Evolutionary conservation across 92 coral and sea anemone species (phyloP), one percentile per base, ranked within the genome.

Genomic region (Palythoa heliodiscus): DNA sequence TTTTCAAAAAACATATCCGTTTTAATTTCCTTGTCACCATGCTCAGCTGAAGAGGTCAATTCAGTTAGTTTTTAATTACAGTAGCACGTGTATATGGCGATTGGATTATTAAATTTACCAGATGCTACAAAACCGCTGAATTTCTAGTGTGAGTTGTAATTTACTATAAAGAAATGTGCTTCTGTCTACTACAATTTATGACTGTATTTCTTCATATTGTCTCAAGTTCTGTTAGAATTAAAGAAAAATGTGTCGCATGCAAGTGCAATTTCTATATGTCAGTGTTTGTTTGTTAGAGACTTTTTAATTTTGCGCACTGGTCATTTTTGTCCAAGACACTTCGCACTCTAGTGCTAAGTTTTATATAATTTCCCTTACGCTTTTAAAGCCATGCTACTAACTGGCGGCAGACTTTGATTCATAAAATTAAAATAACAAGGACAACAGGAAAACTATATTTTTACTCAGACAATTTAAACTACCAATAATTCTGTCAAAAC

Each of bases 371-470:
- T 80, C 74, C 20, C 55, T 47, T 80, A 63, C 52, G 60, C 63
- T 80, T 78, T 80, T 24, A 66, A 20, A 67, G 63, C 47, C 16
- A 15, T 22, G 66, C 58, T 63, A 24, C 47, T 43, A 66, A 64
- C 61, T 66, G 61, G 84, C 84, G 84, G 84, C 84, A 70, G 40
- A 66, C 84, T 80, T 80, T 80, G 84, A 80, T 66, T 67, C 48
- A 80, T 67, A 66, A 80, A 48, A 48, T 47, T 13, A 23, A 78
- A 66, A 80, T 67, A 24, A 12, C 39, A 43, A 80, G 20, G 2
- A 80, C 66, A 80, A 80, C 58, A 40, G 66, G 47, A 22, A 16
- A 47, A 19, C 12, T 78, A 39, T 80, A 20, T 35, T 37, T 52
- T 68, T 52, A 80, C 9, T 80, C 63, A 43, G 39, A 66, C 84